Percentiles rank a stretch among this genome's conserved stretches.
phyloP scores from a whole-genome alignment of 2,797 vertebrate genomes.

The Taenioides sp. region DNA sequence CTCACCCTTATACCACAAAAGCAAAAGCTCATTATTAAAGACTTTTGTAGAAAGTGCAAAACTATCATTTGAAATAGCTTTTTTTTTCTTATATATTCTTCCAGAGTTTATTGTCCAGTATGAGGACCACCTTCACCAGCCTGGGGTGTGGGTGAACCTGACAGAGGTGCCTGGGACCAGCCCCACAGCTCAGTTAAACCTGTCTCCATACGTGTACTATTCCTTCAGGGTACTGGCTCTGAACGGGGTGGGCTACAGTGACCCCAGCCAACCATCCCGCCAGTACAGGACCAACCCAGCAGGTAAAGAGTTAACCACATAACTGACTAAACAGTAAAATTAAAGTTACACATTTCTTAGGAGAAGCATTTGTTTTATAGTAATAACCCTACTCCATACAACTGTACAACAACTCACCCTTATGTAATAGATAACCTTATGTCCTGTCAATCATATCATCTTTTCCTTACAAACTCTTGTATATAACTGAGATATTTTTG shows the following conservation, averaged over 20 bases:
- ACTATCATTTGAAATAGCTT: not conserved
- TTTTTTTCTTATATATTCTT: not conserved
- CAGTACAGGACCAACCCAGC: slow-evolving; percentile 90
- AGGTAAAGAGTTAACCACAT: slow-evolving; percentile 68
- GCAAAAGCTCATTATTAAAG: too few species aligned
- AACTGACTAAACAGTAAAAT: not conserved
- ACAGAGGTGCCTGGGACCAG: slow-evolving; percentile 81
- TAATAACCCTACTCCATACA: too few species aligned
- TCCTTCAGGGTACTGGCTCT: slow-evolving; percentile 89
- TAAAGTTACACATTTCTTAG: not conserved
- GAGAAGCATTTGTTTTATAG: not conserved
- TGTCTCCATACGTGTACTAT: slow-evolving; percentile 92
- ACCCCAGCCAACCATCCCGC: slow-evolving; percentile 82
- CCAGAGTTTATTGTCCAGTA: slow-evolving; percentile 89
- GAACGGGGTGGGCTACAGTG: slow-evolving; percentile 85
- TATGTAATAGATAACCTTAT: too few species aligned
- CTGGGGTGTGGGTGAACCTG: slow-evolving; percentile 86
- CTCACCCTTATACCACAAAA: too few species aligned
- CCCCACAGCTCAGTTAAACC: slow-evolving; percentile 80
- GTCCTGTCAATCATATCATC: too few species aligned
- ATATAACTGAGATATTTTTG: too few species aligned
- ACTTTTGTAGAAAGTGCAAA: not conserved
- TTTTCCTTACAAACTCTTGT: too few species aligned
- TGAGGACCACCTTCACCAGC: slow-evolving; percentile 87
- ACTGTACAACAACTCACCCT: too few species aligned